A percentile compares a stretch with the other conserved stretches of the same genome.
phyloP scores from a whole-genome alignment of 64 coral and sea anemone genomes.

The Catalaphyllia jardinei region DNA sequence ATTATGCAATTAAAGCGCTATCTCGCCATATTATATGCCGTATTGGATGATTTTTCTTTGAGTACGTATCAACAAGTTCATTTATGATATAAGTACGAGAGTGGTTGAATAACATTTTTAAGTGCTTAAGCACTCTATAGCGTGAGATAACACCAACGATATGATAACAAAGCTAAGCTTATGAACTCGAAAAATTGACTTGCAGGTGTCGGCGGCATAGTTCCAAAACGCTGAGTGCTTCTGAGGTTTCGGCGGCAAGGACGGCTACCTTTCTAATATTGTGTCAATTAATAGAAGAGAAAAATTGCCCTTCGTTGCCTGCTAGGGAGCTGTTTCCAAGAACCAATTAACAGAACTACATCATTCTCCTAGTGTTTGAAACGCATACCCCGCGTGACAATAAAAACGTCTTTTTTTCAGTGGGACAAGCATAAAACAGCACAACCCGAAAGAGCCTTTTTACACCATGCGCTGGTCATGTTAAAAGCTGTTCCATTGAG shows the following conservation, averaged over 20 bases:
- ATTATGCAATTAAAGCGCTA: not conserved
- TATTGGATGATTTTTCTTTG: not conserved
- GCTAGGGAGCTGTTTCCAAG: not conserved
- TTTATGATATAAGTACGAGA: not conserved
- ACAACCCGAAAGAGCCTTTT: not conserved
- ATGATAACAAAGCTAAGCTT: constrained; percentile 11
- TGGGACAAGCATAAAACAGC: not conserved
- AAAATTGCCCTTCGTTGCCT: not conserved
- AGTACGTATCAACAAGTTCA: not conserved
- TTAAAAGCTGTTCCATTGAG: not conserved
- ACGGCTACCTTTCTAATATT: not conserved
- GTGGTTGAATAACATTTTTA: not conserved
- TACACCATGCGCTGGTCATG: not conserved
- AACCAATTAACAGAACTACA: not conserved
- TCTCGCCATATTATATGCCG: not conserved
- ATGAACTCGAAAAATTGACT: not conserved
- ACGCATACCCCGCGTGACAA: not conserved
- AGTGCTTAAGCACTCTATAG: not conserved
- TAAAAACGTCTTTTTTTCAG: not conserved
- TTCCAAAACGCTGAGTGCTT: not conserved
- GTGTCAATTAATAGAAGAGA: not conserved
- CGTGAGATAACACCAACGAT: not conserved
- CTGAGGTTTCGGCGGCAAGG: not conserved
- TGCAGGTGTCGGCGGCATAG: constrained; percentile 18
- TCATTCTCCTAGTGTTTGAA: not conserved